These are phyloP conservation scores for Rhodeus uyekii DNA, from an alignment of 2,797 vertebrate genomes.

Conservation along the genomic window DNA sequence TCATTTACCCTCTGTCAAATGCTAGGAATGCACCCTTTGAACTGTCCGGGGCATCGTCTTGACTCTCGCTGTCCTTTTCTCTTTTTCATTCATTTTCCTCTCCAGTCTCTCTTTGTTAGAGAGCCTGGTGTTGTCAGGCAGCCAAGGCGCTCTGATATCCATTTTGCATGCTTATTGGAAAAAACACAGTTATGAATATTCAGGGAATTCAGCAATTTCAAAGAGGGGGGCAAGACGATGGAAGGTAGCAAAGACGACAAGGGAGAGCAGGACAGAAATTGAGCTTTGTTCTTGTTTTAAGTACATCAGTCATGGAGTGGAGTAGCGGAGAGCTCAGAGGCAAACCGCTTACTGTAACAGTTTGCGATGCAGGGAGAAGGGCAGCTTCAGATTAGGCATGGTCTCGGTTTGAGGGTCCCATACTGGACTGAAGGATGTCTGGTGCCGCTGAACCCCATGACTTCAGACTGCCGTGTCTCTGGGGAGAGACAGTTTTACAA, in stretches of 20 bases:
- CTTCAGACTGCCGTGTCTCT: conserved; percentile 66
- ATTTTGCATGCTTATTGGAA: conserved; percentile 78
- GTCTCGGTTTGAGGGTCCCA: conserved; percentile 76
- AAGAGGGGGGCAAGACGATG: conserved; percentile 31
- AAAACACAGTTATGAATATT: conserved; percentile 75
- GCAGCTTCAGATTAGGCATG: conserved; percentile 83
- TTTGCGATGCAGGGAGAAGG: conserved; percentile 78
- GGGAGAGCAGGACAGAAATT: conserved; percentile 58
- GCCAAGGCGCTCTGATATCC: conserved; percentile 78
- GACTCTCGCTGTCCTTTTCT: conserved; percentile 53
- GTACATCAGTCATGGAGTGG: conserved; percentile 58
- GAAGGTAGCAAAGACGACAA: conserved; percentile 53
- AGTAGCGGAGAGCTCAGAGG: conserved; percentile 55
- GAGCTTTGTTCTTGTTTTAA: conserved; percentile 64
- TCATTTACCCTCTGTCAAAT: conserved; percentile 47
- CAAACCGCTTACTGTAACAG: conserved; percentile 56
- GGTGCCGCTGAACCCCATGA: conserved; percentile 71
- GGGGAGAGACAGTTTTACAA: conserved; percentile 63
- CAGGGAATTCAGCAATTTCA: conserved; percentile 59
- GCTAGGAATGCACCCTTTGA: conserved; percentile 40
- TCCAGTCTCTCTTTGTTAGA: conserved; percentile 66
- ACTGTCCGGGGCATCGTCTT: conserved; percentile 37
- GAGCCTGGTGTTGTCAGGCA: conserved; percentile 72
- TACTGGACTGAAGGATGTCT: conserved; percentile 68
- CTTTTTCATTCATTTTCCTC: conserved; percentile 57